Evolutionary conservation across 2,888 invertebrate genomes (phyloP).

Genomic region (Biston stratarius): DNA sequence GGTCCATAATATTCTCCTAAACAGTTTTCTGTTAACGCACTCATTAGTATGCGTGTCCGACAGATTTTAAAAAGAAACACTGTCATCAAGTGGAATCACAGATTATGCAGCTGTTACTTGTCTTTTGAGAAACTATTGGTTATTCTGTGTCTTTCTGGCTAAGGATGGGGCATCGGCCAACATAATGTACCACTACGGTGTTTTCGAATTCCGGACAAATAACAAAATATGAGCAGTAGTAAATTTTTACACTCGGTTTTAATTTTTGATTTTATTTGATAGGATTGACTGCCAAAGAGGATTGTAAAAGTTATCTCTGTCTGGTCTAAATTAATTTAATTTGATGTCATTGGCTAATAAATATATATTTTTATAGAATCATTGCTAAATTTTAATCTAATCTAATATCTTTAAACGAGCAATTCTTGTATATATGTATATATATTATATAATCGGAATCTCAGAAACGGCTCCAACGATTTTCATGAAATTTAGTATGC

Average conservation of each 20-base stretch:
- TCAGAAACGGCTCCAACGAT: too few species aligned
- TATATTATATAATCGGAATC: too few species aligned
- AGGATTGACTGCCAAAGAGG: slow-evolving; percentile 1
- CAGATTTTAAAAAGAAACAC: not conserved
- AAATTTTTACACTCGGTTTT: slow-evolving; percentile 19
- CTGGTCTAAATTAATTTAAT: slow-evolving; percentile 1
- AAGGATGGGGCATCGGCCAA: slow-evolving; percentile 66
- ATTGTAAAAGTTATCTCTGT: slow-evolving; percentile 12
- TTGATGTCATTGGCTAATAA: not conserved
- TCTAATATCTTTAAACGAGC: too few species aligned
- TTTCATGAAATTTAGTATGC: too few species aligned
- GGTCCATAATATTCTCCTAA: too few species aligned
- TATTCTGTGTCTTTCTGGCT: not conserved
- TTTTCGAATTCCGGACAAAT: slow-evolving; percentile 60
- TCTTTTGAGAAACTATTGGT: not conserved
- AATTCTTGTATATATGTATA: too few species aligned
- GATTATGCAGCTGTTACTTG: not conserved
- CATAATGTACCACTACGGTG: slow-evolving; percentile 65
- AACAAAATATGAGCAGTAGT: slow-evolving; percentile 42
- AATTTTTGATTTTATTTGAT: slow-evolving; percentile 22
- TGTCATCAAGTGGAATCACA: not conserved
- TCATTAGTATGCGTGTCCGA: not conserved
- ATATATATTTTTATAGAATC: not conserved
- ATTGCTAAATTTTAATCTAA: too few species aligned
- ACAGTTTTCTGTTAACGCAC: too few species aligned